Percentiles rank a stretch among this genome's conserved stretches.
Conservation (phyloP, 2,113 vertebrate species). For the Notiomystis cincta region DNA sequence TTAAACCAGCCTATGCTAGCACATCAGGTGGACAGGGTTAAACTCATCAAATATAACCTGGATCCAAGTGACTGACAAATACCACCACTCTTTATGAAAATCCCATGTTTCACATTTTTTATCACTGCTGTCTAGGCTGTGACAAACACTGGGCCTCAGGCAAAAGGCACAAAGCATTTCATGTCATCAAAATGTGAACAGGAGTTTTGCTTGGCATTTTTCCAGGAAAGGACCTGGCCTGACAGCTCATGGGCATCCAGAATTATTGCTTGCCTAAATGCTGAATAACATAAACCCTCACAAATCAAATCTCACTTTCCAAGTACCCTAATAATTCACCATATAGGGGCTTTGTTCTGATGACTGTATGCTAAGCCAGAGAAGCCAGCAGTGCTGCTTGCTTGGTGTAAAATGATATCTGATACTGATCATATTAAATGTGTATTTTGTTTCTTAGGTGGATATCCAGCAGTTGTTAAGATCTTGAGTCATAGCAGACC, state of each 20-base stretch:
- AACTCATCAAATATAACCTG: neutral
- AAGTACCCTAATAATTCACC: slow-evolving; percentile 9
- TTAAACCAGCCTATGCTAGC: neutral
- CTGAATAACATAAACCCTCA: neutral
- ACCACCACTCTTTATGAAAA: neutral
- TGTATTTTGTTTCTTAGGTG: neutral
- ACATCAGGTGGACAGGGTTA: neutral
- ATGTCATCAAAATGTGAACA: neutral
- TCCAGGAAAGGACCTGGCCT: neutral
- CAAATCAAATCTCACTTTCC: slow-evolving; percentile 17
- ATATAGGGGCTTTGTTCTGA: rapidly evolving
- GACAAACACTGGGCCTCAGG: neutral
- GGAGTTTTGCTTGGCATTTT: neutral
- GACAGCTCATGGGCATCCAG: neutral
- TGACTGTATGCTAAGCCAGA: neutral
- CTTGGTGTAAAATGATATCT: neutral
- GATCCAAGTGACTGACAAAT: neutral
- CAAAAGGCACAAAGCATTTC: slow-evolving; percentile 2
- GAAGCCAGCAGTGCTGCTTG: neutral
- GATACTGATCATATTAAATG: neutral
- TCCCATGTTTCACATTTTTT: neutral
- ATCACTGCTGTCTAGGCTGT: neutral
- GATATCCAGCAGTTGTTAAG: neutral
- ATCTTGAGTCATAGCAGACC: neutral
- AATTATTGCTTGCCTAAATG: slow-evolving; percentile 20